phyloP scores from a whole-genome alignment of 1,140 invertebrate genomes.

The Subanguina moxae region DNA sequence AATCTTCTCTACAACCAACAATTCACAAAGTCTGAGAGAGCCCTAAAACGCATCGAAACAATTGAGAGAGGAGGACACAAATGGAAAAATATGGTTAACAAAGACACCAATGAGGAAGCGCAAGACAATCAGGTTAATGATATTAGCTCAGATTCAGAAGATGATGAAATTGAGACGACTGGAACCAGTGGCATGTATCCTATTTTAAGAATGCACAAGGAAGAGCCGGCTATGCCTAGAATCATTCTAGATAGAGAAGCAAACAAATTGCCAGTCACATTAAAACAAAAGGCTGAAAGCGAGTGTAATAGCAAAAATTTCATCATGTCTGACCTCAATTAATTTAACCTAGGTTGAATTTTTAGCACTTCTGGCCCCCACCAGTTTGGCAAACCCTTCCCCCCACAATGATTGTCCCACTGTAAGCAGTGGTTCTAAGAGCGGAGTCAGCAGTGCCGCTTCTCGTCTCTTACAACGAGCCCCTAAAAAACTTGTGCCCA shows the following conservation, averaged over 20 bases:
- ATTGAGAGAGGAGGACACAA: slow-evolving; percentile 8
- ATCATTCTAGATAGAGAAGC: not conserved
- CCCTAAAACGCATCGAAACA: slow-evolving; percentile 26
- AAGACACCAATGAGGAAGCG: slow-evolving; percentile 17
- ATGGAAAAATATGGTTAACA: slow-evolving; percentile 1
- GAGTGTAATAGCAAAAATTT: no score
- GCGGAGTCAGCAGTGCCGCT: not conserved
- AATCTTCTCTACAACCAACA: slow-evolving; percentile 25
- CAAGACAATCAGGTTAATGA: slow-evolving; percentile 18
- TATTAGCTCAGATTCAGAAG: not conserved
- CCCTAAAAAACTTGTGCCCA: not conserved
- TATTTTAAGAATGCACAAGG: not conserved
- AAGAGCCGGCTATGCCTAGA: not conserved
- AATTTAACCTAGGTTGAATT: no score
- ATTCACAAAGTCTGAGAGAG: slow-evolving; percentile 27
- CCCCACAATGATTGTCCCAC: no score
- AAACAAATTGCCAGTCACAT: no score
- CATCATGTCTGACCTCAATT: no score
- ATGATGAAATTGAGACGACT: no score
- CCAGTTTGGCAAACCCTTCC: no score
- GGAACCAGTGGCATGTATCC: not conserved
- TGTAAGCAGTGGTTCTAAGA: slow-evolving; percentile 1
- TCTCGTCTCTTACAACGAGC: no score
- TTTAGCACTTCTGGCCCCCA: no score
- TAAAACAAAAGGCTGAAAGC: no score